These are phyloP conservation scores for Apocrypta bakeri DNA, from an alignment of 1,140 invertebrate genomes.

Conservation along the genomic window DNA sequence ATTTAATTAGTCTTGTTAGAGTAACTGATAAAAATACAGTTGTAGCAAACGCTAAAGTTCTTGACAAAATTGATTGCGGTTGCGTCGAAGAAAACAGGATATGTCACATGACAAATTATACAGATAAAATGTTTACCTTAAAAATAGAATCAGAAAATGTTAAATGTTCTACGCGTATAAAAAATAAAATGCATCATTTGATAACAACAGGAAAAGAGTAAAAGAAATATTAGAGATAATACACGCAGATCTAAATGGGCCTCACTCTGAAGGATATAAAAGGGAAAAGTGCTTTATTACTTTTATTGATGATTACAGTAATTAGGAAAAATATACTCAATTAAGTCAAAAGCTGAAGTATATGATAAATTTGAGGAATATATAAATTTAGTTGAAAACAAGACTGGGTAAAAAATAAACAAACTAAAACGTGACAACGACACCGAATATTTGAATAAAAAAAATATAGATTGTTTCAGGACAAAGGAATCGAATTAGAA, in stretches of 20 bases:
- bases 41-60: background rate
- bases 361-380: background rate
- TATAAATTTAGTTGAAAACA: conserved; percentile 5
- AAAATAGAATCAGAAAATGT: too few species aligned
- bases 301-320: background rate
- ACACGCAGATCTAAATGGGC: conserved; percentile 15
- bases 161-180: too few species aligned
- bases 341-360: conserved; percentile 5
- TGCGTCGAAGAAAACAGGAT: background rate
- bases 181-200: too few species aligned
- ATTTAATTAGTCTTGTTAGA: conserved; percentile 21
- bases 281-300: background rate
- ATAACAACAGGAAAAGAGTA: background rate
- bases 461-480: conserved; percentile 48
- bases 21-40: conserved; percentile 10
- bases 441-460: conserved; percentile 62
- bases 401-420: background rate
- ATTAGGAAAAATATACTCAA: background rate
- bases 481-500: conserved; percentile 61
- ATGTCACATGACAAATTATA: conserved; percentile 4
- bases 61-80: conserved; percentile 37
- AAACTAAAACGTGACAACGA: conserved; percentile 67
- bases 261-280: background rate
- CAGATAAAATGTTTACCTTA: too few species aligned
- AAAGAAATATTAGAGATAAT: conserved; percentile 5